Percentiles rank a stretch among this genome's conserved stretches.
Evolutionary conservation across 2,888 invertebrate genomes (phyloP).

Genomic region (Eurytoma adleriae): DNA sequence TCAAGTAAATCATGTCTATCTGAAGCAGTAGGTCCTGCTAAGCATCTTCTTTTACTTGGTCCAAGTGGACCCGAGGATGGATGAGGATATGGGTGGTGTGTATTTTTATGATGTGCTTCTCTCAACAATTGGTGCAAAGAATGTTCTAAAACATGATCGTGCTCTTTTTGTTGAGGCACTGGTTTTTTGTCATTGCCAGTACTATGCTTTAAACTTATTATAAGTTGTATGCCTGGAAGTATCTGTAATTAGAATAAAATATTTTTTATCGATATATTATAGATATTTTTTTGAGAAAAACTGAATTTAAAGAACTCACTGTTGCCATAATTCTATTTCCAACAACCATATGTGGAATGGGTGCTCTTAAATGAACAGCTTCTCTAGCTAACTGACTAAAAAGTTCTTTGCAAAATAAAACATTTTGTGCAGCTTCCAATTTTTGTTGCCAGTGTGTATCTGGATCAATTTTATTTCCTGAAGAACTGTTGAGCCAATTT

Average conservation of each 20-base stretch:
- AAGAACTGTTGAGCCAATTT: constrained; percentile 86
- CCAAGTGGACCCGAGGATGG: constrained; percentile 96
- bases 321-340: constrained; percentile 98
- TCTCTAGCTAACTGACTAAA: constrained; percentile 96
- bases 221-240: constrained; percentile 93
- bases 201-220: constrained; percentile 94
- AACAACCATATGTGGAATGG: constrained; percentile 97
- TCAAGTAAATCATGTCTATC: constrained; percentile 91
- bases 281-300: not conserved
- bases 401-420: constrained; percentile 96
- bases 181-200: constrained; percentile 80
- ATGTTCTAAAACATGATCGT: constrained; percentile 98
- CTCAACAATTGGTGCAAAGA: constrained; percentile 95
- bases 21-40: constrained; percentile 94
- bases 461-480: constrained; percentile 82
- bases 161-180: constrained; percentile 82
- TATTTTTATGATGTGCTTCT: constrained; percentile 94
- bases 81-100: constrained; percentile 96
- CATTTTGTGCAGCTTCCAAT: constrained; percentile 97
- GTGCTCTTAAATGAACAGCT: constrained; percentile 94
- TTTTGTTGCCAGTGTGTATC: constrained; percentile 96
- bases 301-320: constrained; percentile 75
- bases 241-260: constrained; percentile 78
- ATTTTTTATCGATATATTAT: constrained; percentile 29
- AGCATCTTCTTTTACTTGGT: constrained; percentile 91